phyloP scores from a whole-genome alignment of 1,140 invertebrate genomes.

The Conus betulinus region DNA sequence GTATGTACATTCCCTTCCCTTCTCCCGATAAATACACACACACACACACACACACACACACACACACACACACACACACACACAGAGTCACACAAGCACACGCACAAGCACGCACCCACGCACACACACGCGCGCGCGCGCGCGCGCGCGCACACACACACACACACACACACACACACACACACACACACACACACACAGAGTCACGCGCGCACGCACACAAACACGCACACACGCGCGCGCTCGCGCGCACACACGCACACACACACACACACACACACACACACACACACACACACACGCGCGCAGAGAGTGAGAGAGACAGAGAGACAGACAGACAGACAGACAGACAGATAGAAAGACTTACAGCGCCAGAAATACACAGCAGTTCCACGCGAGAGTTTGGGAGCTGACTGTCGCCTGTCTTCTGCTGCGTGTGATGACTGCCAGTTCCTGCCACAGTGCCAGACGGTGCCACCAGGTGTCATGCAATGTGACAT shows the following conservation, averaged over 20 bases:
- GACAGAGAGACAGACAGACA: no score
- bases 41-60: no score
- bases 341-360: neutral
- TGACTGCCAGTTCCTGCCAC: neutral
- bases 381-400: neutral
- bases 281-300: conserved; percentile 7
- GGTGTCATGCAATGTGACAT: no score
- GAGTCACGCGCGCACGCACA: no score
- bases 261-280: conserved; percentile 24
- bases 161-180: conserved; percentile 23
- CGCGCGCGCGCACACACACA: no score
- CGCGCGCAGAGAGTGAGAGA: neutral
- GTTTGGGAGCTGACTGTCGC: neutral
- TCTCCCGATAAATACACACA: no score
- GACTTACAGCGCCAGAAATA: neutral
- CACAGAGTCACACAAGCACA: conserved; percentile 28
- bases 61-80: neutral
- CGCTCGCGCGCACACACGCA: neutral
- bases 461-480: no score
- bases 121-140: neutral
- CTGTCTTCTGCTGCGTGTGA: neutral
- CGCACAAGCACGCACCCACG: neutral
- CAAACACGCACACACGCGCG: neutral
- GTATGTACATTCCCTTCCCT: no score
- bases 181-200: neutral